Conservation (phyloP, 2,797 vertebrate genomes). For the Micropoecilia bifurca region DNA sequence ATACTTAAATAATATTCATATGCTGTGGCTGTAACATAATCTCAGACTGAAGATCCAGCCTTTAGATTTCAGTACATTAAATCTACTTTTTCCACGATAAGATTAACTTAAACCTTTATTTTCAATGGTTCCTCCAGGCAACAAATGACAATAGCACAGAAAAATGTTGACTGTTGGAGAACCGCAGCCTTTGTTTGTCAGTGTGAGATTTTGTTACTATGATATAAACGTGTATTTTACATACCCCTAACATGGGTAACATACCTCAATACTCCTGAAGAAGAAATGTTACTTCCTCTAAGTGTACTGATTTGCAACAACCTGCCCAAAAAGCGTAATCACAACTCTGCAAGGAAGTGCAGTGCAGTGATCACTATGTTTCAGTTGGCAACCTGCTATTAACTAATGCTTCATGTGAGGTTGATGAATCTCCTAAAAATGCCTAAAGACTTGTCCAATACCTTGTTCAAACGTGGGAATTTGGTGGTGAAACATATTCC, state of each 20-base stretch:
- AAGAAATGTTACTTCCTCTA: neutral
- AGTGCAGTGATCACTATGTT: neutral
- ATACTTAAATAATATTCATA: neutral
- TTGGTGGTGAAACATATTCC: neutral
- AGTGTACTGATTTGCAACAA: conserved; percentile 2
- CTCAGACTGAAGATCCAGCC: neutral
- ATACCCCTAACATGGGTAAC: neutral
- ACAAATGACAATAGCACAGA: no score
- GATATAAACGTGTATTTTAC: neutral
- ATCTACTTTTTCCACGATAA: neutral
- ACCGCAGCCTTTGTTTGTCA: neutral
- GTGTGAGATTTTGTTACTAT: neutral
- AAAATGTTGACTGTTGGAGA: neutral
- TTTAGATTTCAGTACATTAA: neutral
- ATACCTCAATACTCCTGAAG: neutral
- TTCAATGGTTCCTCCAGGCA: neutral
- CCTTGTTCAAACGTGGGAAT: neutral
- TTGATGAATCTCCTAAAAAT: neutral
- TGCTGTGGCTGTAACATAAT: neutral
- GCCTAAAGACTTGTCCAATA: neutral
- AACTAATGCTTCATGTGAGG: neutral
- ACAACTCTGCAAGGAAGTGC: neutral
- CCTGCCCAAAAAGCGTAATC: neutral
- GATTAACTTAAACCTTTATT: neutral
- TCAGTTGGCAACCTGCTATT: neutral